Percentiles rank a stretch among this genome's conserved stretches.
Conservation (phyloP, 2,888 invertebrate genomes). For the Eupithecia abbreviata region DNA sequence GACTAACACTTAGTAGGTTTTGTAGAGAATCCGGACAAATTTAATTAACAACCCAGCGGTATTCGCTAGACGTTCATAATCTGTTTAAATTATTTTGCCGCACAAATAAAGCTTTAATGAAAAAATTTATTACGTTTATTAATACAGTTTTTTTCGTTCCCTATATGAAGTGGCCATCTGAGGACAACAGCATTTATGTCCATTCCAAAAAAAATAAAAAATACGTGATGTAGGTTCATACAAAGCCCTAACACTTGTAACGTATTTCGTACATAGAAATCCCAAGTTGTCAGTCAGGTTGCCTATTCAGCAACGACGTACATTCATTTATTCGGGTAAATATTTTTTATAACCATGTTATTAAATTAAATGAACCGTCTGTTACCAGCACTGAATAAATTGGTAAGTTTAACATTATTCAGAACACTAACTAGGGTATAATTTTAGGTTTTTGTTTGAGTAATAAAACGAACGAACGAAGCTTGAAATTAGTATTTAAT, state of each 20-base stretch:
- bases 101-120: slow-evolving; percentile 8
- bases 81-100: slow-evolving; percentile 22
- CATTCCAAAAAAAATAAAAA: too few species aligned
- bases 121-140: slow-evolving; percentile 9
- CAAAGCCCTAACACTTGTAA: too few species aligned
- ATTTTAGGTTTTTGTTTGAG: not conserved
- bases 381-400: not conserved
- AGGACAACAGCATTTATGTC: too few species aligned
- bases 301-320: too few species aligned
- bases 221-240: too few species aligned
- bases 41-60: slow-evolving; percentile 23
- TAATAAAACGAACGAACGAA: too few species aligned
- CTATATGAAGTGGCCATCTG: too few species aligned
- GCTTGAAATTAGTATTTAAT: too few species aligned
- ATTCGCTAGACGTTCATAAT: slow-evolving; percentile 19
- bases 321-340: slow-evolving; percentile 24
- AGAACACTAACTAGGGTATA: slow-evolving; percentile 39
- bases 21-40: slow-evolving; percentile 23
- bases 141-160: not conserved
- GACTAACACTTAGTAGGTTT: not conserved
- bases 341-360: slow-evolving; percentile 30
- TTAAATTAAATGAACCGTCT: slow-evolving; percentile 27
- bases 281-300: too few species aligned
- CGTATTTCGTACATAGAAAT: too few species aligned
- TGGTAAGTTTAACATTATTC: not conserved